A percentile compares a stretch with the other conserved stretches of the same genome.
Conservation (phyloP, 2,888 invertebrate species). For the Eristalinus sepulchralis region DNA sequence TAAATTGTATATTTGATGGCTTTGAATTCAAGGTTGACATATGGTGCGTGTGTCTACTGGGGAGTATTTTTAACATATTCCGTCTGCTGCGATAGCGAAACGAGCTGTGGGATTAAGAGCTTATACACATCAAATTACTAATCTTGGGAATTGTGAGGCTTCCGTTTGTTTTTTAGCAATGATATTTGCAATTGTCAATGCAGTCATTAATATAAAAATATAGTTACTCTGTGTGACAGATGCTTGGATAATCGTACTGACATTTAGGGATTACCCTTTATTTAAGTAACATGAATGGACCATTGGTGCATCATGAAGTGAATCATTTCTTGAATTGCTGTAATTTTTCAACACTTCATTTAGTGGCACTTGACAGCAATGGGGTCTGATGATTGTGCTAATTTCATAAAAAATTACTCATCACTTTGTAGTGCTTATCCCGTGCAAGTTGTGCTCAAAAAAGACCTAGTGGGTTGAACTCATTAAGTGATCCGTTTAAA, state of each 20-base stretch:
- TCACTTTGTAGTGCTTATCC: neutral
- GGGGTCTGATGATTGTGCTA: neutral
- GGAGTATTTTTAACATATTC: neutral
- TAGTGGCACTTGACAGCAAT: neutral
- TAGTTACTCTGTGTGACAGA: no score
- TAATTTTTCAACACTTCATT: neutral
- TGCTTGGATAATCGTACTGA: no score
- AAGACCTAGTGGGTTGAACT: neutral
- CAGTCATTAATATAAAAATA: no score
- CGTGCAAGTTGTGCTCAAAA: neutral
- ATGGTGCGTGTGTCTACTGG: neutral
- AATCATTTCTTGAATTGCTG: neutral
- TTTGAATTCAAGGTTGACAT: neutral
- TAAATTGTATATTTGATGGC: neutral
- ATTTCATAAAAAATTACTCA: neutral
- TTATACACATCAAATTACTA: neutral
- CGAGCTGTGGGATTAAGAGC: neutral
- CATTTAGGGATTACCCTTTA: no score
- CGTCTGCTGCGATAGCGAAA: neutral
- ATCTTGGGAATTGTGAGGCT: neutral
- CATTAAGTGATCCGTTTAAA: neutral
- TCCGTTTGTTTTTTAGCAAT: no score
- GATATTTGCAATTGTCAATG: no score
- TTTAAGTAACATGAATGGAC: neutral
- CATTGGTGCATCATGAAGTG: neutral